Conservation (phyloP, 2,113 vertebrate genomes). For the Micronycteris hirsuta region DNA sequence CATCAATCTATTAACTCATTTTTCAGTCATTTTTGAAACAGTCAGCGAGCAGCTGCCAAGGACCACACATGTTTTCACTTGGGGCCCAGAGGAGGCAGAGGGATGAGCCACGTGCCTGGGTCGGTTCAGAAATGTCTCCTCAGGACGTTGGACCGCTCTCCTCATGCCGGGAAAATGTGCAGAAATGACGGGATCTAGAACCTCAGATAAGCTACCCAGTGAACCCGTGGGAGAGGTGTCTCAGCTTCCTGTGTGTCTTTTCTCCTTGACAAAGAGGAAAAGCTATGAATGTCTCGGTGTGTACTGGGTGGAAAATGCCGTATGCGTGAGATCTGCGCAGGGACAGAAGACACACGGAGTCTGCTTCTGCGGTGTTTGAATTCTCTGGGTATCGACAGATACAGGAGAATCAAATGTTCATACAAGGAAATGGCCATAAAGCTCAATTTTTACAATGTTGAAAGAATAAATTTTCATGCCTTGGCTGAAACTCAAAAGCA, state of each 20-base stretch:
- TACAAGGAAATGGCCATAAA: not conserved
- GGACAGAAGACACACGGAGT: accelerated
- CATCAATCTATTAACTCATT: accelerated
- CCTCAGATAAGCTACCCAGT: accelerated
- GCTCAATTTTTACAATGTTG: not conserved
- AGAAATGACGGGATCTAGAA: accelerated
- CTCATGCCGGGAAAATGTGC: accelerated
- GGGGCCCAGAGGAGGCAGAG: no score
- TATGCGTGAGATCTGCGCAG: not conserved
- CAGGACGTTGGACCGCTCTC: accelerated
- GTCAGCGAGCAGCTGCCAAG: no score
- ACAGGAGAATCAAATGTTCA: not conserved
- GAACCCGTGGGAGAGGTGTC: accelerated
- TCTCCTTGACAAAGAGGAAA: not conserved
- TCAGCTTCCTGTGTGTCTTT: accelerated
- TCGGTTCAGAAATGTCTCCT: accelerated
- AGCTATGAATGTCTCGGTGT: not conserved
- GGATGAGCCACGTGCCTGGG: accelerated
- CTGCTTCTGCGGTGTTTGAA: accelerated
- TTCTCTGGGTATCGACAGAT: not conserved
- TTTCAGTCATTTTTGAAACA: not conserved
- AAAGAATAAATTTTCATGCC: not conserved
- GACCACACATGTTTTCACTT: not conserved
- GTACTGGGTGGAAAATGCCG: accelerated
- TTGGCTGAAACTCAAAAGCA: not conserved